Evolutionary conservation across 2,888 invertebrate species (phyloP), one percentile per base, ranked within the genome.

Genomic region (Schizotus pectinicornis): DNA sequence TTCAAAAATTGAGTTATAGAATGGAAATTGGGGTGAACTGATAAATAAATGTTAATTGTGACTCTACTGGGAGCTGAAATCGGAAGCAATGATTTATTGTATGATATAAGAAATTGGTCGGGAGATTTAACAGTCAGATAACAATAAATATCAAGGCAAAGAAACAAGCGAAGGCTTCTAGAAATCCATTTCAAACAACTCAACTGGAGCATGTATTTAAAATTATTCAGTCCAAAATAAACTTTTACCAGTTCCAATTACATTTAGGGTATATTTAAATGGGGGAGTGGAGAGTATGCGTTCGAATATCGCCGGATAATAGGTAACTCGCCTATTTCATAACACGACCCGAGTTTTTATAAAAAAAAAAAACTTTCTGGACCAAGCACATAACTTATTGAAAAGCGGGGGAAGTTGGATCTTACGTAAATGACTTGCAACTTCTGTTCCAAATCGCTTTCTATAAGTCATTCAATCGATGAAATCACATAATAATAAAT

Each of bases 201-300:
- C 49, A 38, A 50, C 33, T 45, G 33, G 35, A 51, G 36, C 39
- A 52, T 46, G 48, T 37, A 51, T 46, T 47, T 41, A 31, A 35
- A 51, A 57, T 52, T 47, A 33, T 42, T 45, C 47, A 38, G 33
- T 41, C 22, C 35, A 51, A 57, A 51, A 57, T 52, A 52, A 52
- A 57, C 52, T 56, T 50, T 50, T 49, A 46, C 51, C 51, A 37
- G 36, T 52, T 57, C 52, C 52, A 57, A 57, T 57, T 57, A 57
- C 33, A 46, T 46, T 22, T 47, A 34, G 32, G 22, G 50, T 38
- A 50, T 56, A 50, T 51, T 42, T 43, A 42, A 43, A 51, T 51
- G 42, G 51, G 34, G 43, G 43, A 51, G 41, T 51, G 43, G 43
- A 51, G 43, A 51, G 43, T 36, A 42, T 43, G 12, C 35, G 35